Evolutionary conservation across 2,113 vertebrate genomes (phyloP).

Genomic region (Eretmochelys imbricata): DNA sequence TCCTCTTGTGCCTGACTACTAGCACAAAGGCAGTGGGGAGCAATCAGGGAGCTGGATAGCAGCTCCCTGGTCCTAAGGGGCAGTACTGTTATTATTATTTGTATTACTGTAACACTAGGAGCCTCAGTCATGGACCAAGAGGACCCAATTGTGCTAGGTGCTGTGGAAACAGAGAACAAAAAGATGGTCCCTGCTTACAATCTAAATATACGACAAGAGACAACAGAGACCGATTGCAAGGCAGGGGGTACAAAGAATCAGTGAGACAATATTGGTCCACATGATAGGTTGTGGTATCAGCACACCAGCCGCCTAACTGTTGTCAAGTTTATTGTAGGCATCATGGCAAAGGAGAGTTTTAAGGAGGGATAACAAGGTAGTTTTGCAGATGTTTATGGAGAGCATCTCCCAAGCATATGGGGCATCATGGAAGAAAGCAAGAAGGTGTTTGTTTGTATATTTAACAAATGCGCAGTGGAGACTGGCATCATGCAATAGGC

Average conservation of each 20-base stretch:
- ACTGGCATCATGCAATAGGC: not conserved
- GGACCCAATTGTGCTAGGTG: not conserved
- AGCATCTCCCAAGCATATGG: not conserved
- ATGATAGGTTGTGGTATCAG: not conserved
- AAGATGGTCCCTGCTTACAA: not conserved
- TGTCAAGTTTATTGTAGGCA: not conserved
- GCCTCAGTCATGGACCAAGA: not conserved
- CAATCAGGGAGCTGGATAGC: not conserved
- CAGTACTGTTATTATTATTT: not conserved
- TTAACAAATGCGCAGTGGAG: not conserved
- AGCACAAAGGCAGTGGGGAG: not conserved
- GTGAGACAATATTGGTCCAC: not conserved
- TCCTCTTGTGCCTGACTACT: rapidly evolving
- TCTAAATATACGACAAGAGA: not conserved
- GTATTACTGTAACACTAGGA: not conserved
- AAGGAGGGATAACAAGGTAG: not conserved
- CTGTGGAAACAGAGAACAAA: not conserved
- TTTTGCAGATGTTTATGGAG: not conserved
- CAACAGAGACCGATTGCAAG: not conserved
- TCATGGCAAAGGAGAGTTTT: not conserved
- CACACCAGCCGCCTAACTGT: not conserved
- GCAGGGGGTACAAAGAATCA: not conserved
- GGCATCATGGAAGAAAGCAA: not conserved
- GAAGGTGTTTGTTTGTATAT: not conserved
- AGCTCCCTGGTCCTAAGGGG: not conserved